Evolutionary conservation across 2,888 invertebrate species (phyloP).

Genomic region (Temnothorax ravouxi): DNA sequence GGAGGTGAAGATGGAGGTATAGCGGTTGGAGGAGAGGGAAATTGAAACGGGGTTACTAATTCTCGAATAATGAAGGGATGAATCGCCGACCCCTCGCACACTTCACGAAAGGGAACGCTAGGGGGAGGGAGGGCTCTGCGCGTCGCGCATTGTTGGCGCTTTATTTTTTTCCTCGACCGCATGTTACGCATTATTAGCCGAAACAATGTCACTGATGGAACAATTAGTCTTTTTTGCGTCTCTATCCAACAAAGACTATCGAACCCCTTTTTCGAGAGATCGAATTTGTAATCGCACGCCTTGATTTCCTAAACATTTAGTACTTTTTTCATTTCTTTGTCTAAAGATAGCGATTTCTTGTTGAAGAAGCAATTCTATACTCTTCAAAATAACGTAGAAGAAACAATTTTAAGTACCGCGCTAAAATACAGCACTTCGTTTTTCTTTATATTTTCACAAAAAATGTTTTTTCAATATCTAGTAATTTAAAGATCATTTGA

Average conservation of each 20-base stretch:
- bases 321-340: background rate
- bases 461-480: background rate
- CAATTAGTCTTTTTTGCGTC: conserved; percentile 60
- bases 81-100: conserved; percentile 78
- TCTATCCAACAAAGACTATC: background rate
- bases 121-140: conserved; percentile 19
- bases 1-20: conserved; percentile 49
- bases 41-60: conserved; percentile 85
- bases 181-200: conserved; percentile 72
- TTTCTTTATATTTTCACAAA: background rate
- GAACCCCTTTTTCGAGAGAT: conserved; percentile 53
- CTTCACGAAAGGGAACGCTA: conserved; percentile 68
- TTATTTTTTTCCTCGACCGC: conserved; percentile 77
- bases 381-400: background rate
- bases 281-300: conserved; percentile 59
- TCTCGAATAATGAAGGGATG: conserved; percentile 85
- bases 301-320: conserved; percentile 27
- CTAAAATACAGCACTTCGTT: background rate
- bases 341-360: background rate
- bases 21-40: conserved; percentile 74
- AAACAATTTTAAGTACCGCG: background rate
- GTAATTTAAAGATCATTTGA: background rate
- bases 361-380: background rate
- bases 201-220: conserved; percentile 75
- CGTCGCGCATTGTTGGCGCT: conserved; percentile 75